Conservation (phyloP, 1,140 invertebrate species). For the Oncopodura yosiiana region DNA sequence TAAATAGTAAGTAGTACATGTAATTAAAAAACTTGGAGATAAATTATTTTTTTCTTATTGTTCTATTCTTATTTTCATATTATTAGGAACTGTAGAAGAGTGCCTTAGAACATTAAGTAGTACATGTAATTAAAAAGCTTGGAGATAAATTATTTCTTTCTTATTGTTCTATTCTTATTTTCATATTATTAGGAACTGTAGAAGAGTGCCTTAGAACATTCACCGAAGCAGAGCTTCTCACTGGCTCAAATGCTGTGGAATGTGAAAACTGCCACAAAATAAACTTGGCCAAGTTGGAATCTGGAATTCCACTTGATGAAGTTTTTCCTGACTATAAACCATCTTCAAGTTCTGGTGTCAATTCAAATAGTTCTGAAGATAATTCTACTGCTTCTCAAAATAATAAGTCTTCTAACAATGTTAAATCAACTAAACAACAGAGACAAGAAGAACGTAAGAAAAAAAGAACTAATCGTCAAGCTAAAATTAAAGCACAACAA, state of each 20-base stretch:
- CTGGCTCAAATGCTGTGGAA: slow-evolving; percentile 27
- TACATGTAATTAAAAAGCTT: background rate
- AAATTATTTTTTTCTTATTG: background rate
- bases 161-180: background rate
- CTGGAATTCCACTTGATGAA: slow-evolving; percentile 21
- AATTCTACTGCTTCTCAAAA: background rate
- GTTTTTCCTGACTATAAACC: slow-evolving; percentile 26
- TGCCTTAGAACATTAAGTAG: slow-evolving; percentile 10
- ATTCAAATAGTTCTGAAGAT: no score
- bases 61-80: slow-evolving; percentile 1
- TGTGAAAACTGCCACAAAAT: slow-evolving; percentile 31
- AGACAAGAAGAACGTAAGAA: slow-evolving; percentile 6
- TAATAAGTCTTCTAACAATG: no score
- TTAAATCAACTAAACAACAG: slow-evolving; percentile 3
- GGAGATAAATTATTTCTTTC: background rate
- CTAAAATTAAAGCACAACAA: slow-evolving; percentile 2
- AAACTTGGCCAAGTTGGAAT: slow-evolving; percentile 25
- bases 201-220: slow-evolving; percentile 23
- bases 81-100: slow-evolving; percentile 22
- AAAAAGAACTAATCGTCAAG: background rate
- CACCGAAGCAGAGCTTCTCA: slow-evolving; percentile 21
- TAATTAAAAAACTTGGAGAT: background rate
- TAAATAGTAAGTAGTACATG: slow-evolving; percentile 10
- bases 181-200: slow-evolving; percentile 16
- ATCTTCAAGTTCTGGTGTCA: background rate